Evolutionary conservation across 2,113 vertebrate genomes (phyloP).

Genomic region (Melanerpes aurifrons): DNA sequence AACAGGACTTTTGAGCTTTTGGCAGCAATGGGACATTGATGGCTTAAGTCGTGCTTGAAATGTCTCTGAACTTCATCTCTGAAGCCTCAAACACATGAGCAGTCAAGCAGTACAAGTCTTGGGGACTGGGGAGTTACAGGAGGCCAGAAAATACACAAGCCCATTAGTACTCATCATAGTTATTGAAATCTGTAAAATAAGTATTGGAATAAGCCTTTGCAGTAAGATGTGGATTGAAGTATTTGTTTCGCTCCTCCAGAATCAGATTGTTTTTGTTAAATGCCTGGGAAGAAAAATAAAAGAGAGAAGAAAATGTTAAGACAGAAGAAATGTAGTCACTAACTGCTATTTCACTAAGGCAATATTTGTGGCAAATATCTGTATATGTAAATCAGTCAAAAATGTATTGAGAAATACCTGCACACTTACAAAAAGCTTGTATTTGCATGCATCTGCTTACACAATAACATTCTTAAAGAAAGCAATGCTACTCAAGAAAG

Average conservation of each 20-base stretch:
- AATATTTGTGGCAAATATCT: neutral
- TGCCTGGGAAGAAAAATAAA: constrained; percentile 78
- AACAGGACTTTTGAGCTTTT: constrained; percentile 14
- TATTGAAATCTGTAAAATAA: constrained; percentile 98
- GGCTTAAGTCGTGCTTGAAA: constrained; percentile 73
- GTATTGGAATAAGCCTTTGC: constrained; percentile 96
- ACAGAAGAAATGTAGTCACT: neutral
- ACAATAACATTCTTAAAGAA: neutral
- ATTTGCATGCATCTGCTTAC: neutral
- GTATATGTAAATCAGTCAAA: neutral
- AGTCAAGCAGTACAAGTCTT: constrained; percentile 63
- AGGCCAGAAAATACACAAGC: constrained; percentile 47
- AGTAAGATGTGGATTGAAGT: constrained; percentile 95
- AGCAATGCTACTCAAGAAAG: neutral
- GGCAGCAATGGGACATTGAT: constrained; percentile 53
- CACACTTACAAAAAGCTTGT: neutral
- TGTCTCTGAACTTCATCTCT: constrained; percentile 57
- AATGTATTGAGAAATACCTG: neutral
- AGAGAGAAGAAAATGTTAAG: constrained; percentile 15
- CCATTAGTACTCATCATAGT: constrained; percentile 95
- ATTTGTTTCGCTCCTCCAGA: constrained; percentile 97
- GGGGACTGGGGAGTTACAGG: constrained; percentile 52
- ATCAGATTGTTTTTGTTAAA: constrained; percentile 99
- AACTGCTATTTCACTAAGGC: neutral
- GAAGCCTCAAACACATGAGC: constrained; percentile 65